Evolutionary conservation across 2,113 vertebrate genomes (phyloP).

Genomic region (Anser brachyrhynchus): DNA sequence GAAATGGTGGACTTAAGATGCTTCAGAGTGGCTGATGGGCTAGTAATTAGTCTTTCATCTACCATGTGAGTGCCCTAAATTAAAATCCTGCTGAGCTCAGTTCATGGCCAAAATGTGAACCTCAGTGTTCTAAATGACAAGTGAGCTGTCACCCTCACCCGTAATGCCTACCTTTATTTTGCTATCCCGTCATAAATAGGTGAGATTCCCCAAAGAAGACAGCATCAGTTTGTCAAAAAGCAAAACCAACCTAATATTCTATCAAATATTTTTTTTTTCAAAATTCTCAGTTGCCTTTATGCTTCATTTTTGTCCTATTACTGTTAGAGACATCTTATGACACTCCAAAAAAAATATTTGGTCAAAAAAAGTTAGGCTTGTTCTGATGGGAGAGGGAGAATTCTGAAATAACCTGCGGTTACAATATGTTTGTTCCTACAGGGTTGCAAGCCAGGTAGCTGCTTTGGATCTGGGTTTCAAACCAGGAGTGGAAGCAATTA

Average conservation of each 20-base stretch:
- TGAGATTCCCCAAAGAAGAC: not conserved
- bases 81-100: not conserved
- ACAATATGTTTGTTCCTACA: constrained; percentile 54
- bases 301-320: not conserved
- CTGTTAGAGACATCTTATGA: not conserved
- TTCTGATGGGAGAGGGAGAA: not conserved
- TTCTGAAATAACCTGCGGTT: not conserved
- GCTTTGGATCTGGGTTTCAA: constrained; percentile 97
- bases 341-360: not conserved
- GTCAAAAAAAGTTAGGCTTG: not conserved
- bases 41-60: not conserved
- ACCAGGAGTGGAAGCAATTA: constrained; percentile 91
- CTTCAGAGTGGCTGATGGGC: not conserved
- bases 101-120: not conserved
- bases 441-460: constrained; percentile 97
- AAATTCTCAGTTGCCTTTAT: not conserved
- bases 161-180: not conserved
- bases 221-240: not conserved
- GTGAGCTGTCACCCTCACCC: not conserved
- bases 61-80: not conserved
- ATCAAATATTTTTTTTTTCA: not conserved
- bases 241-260: not conserved
- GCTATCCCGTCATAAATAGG: not conserved
- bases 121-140: not conserved
- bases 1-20: not conserved